Conservation (phyloP, 2,113 vertebrate species). For the Cephalopterus ornatus region DNA sequence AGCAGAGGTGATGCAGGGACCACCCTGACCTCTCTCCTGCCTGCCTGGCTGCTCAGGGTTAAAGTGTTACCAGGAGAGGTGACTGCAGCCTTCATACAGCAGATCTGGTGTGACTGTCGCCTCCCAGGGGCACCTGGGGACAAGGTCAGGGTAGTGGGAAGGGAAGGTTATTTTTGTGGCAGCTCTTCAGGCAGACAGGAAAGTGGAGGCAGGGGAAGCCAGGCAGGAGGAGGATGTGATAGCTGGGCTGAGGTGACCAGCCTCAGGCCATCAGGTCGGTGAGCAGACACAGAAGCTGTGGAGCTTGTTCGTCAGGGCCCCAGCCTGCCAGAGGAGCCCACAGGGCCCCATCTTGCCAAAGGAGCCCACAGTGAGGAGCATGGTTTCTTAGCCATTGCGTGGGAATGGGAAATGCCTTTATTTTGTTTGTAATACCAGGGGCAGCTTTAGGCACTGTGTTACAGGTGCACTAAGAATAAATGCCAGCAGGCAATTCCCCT, state of each 20-base stretch:
- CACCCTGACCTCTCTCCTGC: neutral
- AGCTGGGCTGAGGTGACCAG: neutral
- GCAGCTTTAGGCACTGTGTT: neutral
- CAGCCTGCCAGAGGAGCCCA: neutral
- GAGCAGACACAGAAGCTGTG: neutral
- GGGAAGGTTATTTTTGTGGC: neutral
- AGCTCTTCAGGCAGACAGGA: neutral
- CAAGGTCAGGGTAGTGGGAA: neutral
- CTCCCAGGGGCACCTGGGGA: neutral
- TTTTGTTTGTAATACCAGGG: neutral
- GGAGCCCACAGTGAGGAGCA: neutral
- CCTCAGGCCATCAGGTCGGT: fast-evolving
- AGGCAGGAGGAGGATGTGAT: neutral
- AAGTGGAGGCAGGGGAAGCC: neutral
- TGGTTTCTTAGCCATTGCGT: neutral
- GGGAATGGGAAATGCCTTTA: neutral
- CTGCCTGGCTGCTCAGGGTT: neutral
- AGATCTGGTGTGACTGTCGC: neutral
- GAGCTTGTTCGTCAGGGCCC: neutral
- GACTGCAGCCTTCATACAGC: neutral
- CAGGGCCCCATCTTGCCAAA: neutral
- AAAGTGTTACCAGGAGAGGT: conserved; percentile 1
- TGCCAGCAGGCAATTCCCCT: neutral
- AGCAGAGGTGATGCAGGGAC: neutral
- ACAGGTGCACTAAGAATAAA: neutral